Conservation (phyloP, 2,113 vertebrate species). For the Dissostichus mawsoni region DNA sequence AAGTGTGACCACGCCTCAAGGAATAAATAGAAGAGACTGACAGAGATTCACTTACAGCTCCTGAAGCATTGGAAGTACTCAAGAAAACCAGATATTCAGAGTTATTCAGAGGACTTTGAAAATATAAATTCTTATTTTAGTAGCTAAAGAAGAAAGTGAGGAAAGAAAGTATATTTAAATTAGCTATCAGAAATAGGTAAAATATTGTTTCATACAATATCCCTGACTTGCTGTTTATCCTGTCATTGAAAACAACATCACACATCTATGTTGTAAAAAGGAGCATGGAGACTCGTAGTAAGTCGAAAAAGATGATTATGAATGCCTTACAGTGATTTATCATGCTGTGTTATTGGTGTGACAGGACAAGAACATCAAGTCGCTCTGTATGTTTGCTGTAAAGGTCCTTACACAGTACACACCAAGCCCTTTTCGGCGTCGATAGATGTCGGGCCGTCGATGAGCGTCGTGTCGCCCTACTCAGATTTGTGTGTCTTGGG, state of each 20-base stretch:
- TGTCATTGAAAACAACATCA: conserved; percentile 13
- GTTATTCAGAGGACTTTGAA: not conserved
- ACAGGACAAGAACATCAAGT: conserved; percentile 47
- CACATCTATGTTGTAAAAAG: not conserved
- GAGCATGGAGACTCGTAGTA: not conserved
- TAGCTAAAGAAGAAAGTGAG: too few species aligned
- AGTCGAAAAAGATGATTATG: conserved; percentile 36
- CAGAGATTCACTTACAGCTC: not conserved
- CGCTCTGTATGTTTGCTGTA: conserved; percentile 26
- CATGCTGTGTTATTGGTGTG: conserved; percentile 40
- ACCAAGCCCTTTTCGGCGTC: too few species aligned
- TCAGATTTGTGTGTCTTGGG: too few species aligned
- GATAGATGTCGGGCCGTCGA: too few species aligned
- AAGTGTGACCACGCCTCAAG: conserved; percentile 20
- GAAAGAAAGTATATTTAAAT: too few species aligned
- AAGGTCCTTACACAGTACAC: too few species aligned
- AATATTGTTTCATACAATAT: not conserved
- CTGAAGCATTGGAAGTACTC: not conserved
- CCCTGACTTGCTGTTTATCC: not conserved
- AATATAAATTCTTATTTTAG: not conserved
- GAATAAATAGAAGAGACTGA: not conserved
- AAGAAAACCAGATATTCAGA: not conserved
- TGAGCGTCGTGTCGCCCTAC: too few species aligned
- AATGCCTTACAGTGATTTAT: conserved; percentile 37
- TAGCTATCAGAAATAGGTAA: not conserved